These are phyloP conservation scores for Ammospiza caudacuta DNA, from an alignment of 2,113 vertebrate genomes.

Conservation along the genomic window DNA sequence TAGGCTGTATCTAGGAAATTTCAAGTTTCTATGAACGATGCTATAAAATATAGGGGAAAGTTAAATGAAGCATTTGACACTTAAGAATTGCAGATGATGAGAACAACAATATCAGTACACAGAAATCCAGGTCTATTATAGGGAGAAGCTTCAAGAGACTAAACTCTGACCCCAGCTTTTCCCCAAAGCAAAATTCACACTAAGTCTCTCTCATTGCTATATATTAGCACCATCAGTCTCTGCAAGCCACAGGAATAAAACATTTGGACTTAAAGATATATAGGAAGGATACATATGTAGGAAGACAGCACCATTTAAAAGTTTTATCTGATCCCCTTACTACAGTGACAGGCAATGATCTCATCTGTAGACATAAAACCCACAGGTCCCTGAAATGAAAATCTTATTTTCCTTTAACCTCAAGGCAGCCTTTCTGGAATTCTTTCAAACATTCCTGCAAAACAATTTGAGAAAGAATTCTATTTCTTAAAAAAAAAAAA, in stretches of 20 bases:
- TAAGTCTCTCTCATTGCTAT: neutral
- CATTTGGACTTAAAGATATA: neutral
- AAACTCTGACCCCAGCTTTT: neutral
- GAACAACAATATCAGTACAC: neutral
- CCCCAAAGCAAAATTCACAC: neutral
- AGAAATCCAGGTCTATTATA: neutral
- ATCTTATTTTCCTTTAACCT: neutral
- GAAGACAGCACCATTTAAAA: neutral
- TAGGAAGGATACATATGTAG: neutral
- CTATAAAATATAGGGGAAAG: neutral
- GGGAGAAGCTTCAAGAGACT: neutral
- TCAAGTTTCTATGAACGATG: neutral
- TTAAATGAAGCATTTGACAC: neutral
- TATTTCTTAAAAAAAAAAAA: neutral
- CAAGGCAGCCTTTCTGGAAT: neutral
- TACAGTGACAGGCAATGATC: neutral
- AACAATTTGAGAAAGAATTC: neutral
- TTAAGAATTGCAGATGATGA: neutral
- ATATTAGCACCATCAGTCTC: neutral
- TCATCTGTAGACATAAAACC: neutral
- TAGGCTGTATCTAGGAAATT: neutral
- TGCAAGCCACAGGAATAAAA: neutral
- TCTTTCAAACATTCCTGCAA: neutral
- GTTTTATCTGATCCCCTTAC: neutral
- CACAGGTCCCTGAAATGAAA: neutral